phyloP scores from a whole-genome alignment of 37 sponge, comb jelly and placozoan species.

The Beroe forskalii region DNA sequence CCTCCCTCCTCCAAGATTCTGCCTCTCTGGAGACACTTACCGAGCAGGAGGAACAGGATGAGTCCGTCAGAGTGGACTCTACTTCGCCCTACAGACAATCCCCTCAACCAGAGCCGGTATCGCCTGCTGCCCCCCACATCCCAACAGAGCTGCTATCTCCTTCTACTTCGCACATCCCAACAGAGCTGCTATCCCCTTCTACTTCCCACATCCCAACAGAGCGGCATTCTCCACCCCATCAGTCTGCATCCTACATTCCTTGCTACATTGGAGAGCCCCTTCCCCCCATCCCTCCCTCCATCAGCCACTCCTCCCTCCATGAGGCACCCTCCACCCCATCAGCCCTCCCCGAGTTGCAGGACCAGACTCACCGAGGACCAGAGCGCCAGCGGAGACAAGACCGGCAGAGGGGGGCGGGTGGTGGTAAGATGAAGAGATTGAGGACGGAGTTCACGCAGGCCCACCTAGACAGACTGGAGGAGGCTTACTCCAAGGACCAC shows the following conservation, averaged over 20 bases:
- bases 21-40: not conserved
- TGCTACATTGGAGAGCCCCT: not conserved
- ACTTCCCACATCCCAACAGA: not conserved
- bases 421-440: constrained; percentile 28
- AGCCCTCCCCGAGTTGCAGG: not conserved
- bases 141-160: not conserved
- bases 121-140: not conserved
- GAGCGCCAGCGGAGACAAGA: not conserved
- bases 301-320: not conserved
- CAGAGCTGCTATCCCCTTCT: not conserved
- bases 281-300: not conserved
- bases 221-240: not conserved
- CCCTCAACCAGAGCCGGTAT: not conserved
- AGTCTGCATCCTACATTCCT: not conserved
- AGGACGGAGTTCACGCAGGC: constrained; percentile 32
- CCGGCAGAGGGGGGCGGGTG: not conserved
- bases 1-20: not conserved
- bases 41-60: no score
- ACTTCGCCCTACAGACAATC: not conserved
- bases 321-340: not conserved
- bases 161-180: not conserved
- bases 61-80: no score
- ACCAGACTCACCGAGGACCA: not conserved
- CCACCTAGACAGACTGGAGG: constrained; percentile 6
- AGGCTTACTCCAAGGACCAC: not conserved